A percentile compares a stretch with the other conserved stretches of the same genome.
These are phyloP conservation scores for Chorisops tibialis DNA, from an alignment of 2,888 invertebrate species.

Conservation along the genomic window DNA sequence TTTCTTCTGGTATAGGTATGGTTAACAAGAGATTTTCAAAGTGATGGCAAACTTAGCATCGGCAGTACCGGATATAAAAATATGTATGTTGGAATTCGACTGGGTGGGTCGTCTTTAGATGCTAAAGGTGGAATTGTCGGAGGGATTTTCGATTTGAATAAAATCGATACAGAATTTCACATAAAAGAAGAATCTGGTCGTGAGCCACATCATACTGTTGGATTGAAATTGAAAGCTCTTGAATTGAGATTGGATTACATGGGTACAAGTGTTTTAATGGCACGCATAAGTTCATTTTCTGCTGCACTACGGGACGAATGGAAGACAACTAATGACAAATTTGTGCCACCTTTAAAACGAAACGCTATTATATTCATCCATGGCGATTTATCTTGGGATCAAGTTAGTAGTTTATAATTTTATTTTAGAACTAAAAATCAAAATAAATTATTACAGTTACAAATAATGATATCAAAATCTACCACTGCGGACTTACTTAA, in stretches of 20 bases:
- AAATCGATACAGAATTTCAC: conserved; percentile 84
- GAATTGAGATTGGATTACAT: conserved; percentile 95
- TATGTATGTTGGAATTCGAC: conserved; percentile 81
- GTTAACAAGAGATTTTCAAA: conserved; percentile 88
- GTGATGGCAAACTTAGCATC: conserved; percentile 87
- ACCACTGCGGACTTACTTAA: conserved; percentile 95
- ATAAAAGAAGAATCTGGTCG: conserved; percentile 86
- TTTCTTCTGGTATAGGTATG: conserved; percentile 56
- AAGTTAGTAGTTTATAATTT: conserved; percentile 45
- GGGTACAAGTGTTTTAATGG: conserved; percentile 95
- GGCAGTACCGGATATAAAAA: conserved; percentile 93
- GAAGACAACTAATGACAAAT: conserved; percentile 56
- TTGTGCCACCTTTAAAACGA: conserved; percentile 45
- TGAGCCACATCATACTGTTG: conserved; percentile 84
- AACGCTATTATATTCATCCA: conserved; percentile 89
- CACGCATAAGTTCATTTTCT: conserved; percentile 76
- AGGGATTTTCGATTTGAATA: conserved; percentile 87
- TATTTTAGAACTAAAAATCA: background rate
- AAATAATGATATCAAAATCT: conserved; percentile 94
- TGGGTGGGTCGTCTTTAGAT: conserved; percentile 87
- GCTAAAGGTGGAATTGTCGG: conserved; percentile 98
- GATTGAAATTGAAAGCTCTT: conserved; percentile 76
- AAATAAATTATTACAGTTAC: conserved; percentile 56
- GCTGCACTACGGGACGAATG: conserved; percentile 85
- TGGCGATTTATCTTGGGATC: conserved; percentile 92